phyloP scores from a whole-genome alignment of 2,797 vertebrate genomes.

The Sylvilagus floridanus region DNA sequence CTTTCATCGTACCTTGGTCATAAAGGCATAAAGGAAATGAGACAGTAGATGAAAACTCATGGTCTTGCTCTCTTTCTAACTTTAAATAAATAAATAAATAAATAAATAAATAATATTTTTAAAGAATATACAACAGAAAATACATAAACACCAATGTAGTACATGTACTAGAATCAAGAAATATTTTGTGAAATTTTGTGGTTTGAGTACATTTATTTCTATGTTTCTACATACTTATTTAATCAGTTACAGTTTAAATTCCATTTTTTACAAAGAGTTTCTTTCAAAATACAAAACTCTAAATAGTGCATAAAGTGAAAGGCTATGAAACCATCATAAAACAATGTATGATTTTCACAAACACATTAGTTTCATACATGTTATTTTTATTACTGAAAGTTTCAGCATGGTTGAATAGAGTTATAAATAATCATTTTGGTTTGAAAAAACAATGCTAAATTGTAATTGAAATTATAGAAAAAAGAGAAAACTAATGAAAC shows the following conservation, averaged over 20 bases:
- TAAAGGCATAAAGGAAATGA: no score
- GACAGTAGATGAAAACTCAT: no score
- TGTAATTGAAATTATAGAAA: neutral
- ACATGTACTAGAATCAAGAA: neutral
- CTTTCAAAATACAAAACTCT: neutral
- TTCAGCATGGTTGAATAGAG: neutral
- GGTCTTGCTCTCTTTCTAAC: no score
- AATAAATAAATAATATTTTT: no score
- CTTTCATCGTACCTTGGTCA: no score
- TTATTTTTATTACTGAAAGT: conserved; percentile 14
- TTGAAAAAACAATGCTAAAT: conserved; percentile 9
- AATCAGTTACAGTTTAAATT: neutral
- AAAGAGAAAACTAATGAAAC: neutral
- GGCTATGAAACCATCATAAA: conserved; percentile 34
- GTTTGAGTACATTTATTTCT: conserved; percentile 17
- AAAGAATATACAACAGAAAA: conserved; percentile 11
- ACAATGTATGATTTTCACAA: conserved; percentile 56
- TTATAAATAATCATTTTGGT: neutral
- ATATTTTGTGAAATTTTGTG: neutral
- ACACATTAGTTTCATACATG: conserved; percentile 8
- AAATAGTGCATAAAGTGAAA: neutral
- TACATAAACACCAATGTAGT: neutral
- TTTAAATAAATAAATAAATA: no score
- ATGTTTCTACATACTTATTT: neutral
- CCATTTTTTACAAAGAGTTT: neutral